These are phyloP conservation scores for Parapsyche elsis DNA, from an alignment of 1,140 invertebrate species.

Conservation along the genomic window DNA sequence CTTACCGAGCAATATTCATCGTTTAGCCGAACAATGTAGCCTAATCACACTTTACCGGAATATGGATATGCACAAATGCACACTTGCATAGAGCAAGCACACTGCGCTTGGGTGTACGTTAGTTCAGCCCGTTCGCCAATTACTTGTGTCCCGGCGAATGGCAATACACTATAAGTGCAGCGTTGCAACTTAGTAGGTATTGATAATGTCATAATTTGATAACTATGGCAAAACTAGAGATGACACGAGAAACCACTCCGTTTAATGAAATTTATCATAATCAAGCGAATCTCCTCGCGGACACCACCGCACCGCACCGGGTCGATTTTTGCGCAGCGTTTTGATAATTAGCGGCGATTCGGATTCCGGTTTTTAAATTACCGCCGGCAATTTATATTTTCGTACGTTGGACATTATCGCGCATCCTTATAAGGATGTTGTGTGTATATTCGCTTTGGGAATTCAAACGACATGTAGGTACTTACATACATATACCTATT, in stretches of 20 bases:
- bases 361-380: too few species aligned
- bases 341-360: too few species aligned
- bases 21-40: constrained; percentile 20
- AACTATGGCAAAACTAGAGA: too few species aligned
- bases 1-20: constrained; percentile 14
- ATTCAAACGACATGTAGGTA: neutral
- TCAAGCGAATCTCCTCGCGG: too few species aligned
- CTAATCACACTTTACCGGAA: constrained; percentile 19
- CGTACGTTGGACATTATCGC: neutral
- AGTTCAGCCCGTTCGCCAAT: constrained; percentile 1
- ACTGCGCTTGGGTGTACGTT: neutral
- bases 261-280: too few species aligned
- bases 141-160: neutral
- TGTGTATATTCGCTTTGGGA: neutral
- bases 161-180: neutral
- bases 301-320: too few species aligned
- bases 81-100: neutral
- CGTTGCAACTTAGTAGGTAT: neutral
- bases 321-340: too few species aligned
- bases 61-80: constrained; percentile 25
- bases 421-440: neutral
- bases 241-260: too few species aligned
- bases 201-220: too few species aligned
- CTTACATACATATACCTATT: too few species aligned
- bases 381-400: neutral